These are phyloP conservation scores for Osmoderma eremita DNA, from an alignment of 2,888 invertebrate species.

Conservation along the genomic window DNA sequence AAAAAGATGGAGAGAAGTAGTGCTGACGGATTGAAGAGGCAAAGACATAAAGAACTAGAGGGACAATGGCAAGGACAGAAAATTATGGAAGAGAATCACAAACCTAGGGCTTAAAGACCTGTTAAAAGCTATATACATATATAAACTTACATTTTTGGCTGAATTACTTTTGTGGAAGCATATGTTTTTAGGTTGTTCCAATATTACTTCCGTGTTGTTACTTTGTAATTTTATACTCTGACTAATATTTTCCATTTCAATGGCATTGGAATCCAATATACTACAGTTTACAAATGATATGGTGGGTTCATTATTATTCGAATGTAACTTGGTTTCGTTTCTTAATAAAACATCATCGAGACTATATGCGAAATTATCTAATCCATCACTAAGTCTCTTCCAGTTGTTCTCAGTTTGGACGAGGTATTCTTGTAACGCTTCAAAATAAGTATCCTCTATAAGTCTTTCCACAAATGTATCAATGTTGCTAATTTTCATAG, in stretches of 20 bases:
- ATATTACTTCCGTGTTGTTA: conserved; percentile 16
- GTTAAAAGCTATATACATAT: too few relatives aligned
- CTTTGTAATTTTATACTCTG: conserved; percentile 44
- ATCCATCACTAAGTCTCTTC: conserved; percentile 44
- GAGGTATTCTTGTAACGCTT: conserved; percentile 60
- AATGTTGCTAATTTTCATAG: conserved; percentile 56
- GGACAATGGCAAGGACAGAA: too few relatives aligned
- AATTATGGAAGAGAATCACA: too few relatives aligned
- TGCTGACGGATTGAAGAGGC: too few relatives aligned
- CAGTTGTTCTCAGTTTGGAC: conserved; percentile 42
- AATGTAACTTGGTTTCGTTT: conserved; percentile 44
- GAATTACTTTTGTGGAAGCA: conserved; percentile 32
- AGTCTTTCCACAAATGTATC: conserved; percentile 60
- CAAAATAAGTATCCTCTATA: conserved; percentile 59
- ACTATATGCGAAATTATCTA: conserved; percentile 57
- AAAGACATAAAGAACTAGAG: too few relatives aligned
- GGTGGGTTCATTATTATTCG: conserved; percentile 32
- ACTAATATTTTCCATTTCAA: conserved; percentile 32
- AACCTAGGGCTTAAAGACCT: too few relatives aligned
- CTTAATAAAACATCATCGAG: conserved; percentile 51
- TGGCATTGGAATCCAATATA: conserved; percentile 8
- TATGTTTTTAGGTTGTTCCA: conserved; percentile 30
- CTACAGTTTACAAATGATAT: conserved; percentile 39
- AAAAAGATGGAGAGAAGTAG: too few relatives aligned
- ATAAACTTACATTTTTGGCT: conserved; percentile 28